Percentiles rank a stretch among this genome's conserved stretches.
phyloP scores from a whole-genome alignment of 2,113 vertebrate species.

The Mus pahari region DNA sequence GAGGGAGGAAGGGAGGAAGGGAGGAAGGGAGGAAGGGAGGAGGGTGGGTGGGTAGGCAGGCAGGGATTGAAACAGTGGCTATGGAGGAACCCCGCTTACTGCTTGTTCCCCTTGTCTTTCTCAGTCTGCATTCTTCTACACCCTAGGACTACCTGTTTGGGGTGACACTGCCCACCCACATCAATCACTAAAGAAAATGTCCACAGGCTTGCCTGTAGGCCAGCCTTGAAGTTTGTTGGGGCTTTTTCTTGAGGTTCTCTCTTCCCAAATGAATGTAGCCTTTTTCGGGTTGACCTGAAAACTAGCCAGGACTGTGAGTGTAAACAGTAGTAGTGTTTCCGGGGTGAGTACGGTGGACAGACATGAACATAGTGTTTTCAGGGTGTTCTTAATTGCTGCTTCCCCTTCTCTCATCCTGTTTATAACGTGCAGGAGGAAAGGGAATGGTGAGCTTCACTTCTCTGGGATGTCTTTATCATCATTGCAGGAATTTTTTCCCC shows the following conservation, averaged over 20 bases:
- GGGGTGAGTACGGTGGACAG: not conserved
- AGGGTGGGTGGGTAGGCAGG: not conserved
- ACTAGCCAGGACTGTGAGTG: not conserved
- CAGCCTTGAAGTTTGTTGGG: not conserved
- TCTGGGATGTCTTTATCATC: not conserved
- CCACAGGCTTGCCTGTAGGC: not conserved
- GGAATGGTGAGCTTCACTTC: not conserved
- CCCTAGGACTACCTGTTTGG: not conserved
- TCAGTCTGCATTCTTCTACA: not conserved
- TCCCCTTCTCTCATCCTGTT: not conserved
- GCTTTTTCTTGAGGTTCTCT: not conserved
- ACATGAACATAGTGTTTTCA: not conserved
- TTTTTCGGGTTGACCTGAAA: not conserved
- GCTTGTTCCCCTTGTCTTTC: not conserved
- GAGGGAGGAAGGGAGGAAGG: not conserved
- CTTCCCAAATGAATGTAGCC: not conserved
- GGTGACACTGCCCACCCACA: not conserved
- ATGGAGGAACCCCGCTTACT: not conserved
- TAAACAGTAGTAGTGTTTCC: not conserved
- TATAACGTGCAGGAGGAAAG: not conserved
- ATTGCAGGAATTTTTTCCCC: not conserved
- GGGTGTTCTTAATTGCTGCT: not conserved
- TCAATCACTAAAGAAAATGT: not conserved
- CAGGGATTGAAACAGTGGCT: not conserved
- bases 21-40: not conserved